Base-by-base conservation (phyloP, 2,797 vertebrate genomes). In the Halcyon badia region DNA sequence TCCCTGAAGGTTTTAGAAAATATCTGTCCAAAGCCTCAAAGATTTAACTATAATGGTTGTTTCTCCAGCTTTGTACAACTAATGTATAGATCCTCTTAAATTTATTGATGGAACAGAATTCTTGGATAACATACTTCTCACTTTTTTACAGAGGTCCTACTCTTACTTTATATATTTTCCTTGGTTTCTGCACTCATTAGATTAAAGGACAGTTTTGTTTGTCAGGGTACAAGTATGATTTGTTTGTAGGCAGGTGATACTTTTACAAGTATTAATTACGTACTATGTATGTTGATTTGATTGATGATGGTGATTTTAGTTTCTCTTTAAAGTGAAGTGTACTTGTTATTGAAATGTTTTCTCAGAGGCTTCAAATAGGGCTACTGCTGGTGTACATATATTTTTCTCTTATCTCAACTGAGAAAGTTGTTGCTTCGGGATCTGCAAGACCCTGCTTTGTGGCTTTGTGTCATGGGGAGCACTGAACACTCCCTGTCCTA, bases 261-360 rank as follows among this genome's bases (percentile, higher is more conserved):
- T 93, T 95, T 82, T 75, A 71, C 3, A 5, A 51, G n/a, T 86
- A 46, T 73, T 94, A 70, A 66, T 66, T 68, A 31, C 16, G n/a
- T 21, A 58, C 70, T 39, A 7, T 13, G 31, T 37, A 10, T 33
- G 60, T 51, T 88, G 71, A 91, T 83, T 77, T 94, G 79, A 96
- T 70, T 92, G 57, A 90, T 81, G 64, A 42, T 83, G 39, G 39
- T 75, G 87, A 90, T 91, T 89, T 85, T 33, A 72, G 12, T 33
- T 90, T 94, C 28, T 94, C 44, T 95, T 88, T 89, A 64, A 92
- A 92, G 66, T 15, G 51, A 89, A 87, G 7, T 21, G 8, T 33
- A 30, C 21, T 91, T 80, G 33, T 46, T 66, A 80, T 26, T 71
- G 64, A 76, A 90, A 83, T 3, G 1, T n/a, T 87, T 94, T 78